Evolutionary conservation across 1,140 invertebrate species (phyloP), one percentile per base, ranked within the genome.

Genomic region (Leptinotarsa defecta): DNA sequence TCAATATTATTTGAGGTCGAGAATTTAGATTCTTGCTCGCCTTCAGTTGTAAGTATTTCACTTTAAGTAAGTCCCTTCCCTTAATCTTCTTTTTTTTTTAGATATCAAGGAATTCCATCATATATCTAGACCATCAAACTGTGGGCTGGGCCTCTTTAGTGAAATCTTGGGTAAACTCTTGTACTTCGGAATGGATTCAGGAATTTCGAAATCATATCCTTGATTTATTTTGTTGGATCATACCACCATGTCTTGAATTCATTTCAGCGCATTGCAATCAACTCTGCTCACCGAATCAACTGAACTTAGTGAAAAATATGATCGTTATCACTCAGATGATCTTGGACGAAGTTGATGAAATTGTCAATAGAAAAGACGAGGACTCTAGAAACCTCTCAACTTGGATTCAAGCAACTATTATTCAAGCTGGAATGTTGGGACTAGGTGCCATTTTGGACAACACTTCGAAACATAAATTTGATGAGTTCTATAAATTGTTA

Each of bases 1-100:
- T 95, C 94, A 5, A 93, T 97, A 88, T 93, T 98, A 64, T 97
- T 97, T 87, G 96, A 98, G 89, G 93, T 94, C 2, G 94, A 94
- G 91, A 94, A 97, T 86, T 86, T 98, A 57, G 86, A 91, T 4
- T 91, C 94, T 86, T 92, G 92, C 0, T 94, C 93, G 0, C 96
- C 96, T 5, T 95, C 95, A 34, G 96, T 95, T 1, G 95, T 97
- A 34, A 80, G 79, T 57, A 19, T 19, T 57, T 57, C n/a, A 57
- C 17, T n/a, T 57, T 57, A 3, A 57, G 17, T 4, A 57, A 57
- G 1, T 17, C 19, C 20, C 4, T 34, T 72, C 8, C 49, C 20
- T 62, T 3, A 13, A 48, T 34, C 0, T 43, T 20, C 17, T 63
- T 27, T 74, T 74, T 20, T 68, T 82, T 80, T 34, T 22, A 83